Evolutionary conservation across 2,113 vertebrate genomes (phyloP), one percentile per base, ranked within the genome.

Genomic region (Propithecus coquereli): DNA sequence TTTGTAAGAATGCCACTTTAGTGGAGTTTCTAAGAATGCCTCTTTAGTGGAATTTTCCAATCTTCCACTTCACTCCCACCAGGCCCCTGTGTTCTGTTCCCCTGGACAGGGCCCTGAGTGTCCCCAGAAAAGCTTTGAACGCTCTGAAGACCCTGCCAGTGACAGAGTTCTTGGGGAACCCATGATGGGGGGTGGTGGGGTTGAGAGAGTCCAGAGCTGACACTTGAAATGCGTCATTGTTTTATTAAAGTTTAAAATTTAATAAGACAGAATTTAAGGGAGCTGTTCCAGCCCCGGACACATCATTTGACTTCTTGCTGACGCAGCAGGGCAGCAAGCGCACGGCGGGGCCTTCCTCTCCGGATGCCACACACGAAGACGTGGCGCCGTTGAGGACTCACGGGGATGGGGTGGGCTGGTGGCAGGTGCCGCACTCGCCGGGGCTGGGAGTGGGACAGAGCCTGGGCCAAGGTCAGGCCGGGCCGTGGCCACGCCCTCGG

Each of bases 191-290:
- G 77, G n/a, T 43, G 59, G 40, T 59, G 14, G 40, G 57, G 65
- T 16, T 71, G 37, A 23, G 20, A 77, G 18, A 92, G 45, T 50
- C 77, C 79, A 92, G 80, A 81, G 59, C 25, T 80, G 68, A 16
- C 30, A 68, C 54, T 90, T 96, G 66, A 92, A 82, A 87, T 25
- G 23, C 94, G 81, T 95, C 92, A 61, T 88, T 95, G 59, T 97
- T 94, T 97, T 92, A 96, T 96, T 96, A 96, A 98, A 98, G 86
- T 95, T 96, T 97, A 97, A 97, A 94, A 93, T 96, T 82, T 96
- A 97, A 97, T 98, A 93, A 96, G 86, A 91, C 45, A 71, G 79
- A 92, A 91, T 80, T 47, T 81, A 63, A 10, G 80, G 89, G 91
- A 30, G 70, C 40, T 54, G 68, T 87, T 80, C 68, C 79, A 83